These are phyloP conservation scores for Corythornis madagascariensis DNA, from an alignment of 2,113 vertebrate species.

Conservation along the genomic window DNA sequence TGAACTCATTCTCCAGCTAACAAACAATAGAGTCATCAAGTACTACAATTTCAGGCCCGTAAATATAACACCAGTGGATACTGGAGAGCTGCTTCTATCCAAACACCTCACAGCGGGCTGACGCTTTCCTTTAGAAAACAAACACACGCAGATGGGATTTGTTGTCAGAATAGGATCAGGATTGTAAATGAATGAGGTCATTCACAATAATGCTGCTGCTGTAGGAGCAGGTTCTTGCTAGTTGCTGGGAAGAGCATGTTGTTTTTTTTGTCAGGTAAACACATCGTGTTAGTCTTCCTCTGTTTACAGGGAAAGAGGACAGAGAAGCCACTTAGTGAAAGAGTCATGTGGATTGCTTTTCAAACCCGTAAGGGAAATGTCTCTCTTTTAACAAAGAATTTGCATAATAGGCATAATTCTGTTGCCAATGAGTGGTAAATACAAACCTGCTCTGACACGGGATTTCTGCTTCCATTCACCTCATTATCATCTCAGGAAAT, in stretches of 20 bases:
- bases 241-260: slow-evolving; percentile 25
- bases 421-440: neutral
- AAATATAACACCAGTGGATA: neutral
- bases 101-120: slow-evolving; percentile 14
- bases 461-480: neutral
- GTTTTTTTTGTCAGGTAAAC: slow-evolving; percentile 47
- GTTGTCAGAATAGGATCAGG: slow-evolving; percentile 56
- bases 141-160: slow-evolving; percentile 63
- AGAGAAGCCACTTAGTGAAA: neutral
- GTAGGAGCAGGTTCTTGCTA: slow-evolving; percentile 5
- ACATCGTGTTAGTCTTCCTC: slow-evolving; percentile 4
- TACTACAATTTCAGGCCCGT: neutral
- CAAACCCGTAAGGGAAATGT: neutral
- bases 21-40: slow-evolving; percentile 37
- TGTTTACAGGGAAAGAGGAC: slow-evolving; percentile 17
- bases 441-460: neutral
- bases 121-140: slow-evolving; percentile 42
- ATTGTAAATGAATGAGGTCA: slow-evolving; percentile 57
- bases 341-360: neutral
- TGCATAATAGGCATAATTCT: neutral
- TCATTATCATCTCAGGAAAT: neutral
- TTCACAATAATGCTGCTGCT: slow-evolving; percentile 41
- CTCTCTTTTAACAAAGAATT: neutral
- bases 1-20: slow-evolving; percentile 34
- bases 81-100: neutral